phyloP scores from a whole-genome alignment of 2,888 invertebrate species.

The Xylota segnis region DNA sequence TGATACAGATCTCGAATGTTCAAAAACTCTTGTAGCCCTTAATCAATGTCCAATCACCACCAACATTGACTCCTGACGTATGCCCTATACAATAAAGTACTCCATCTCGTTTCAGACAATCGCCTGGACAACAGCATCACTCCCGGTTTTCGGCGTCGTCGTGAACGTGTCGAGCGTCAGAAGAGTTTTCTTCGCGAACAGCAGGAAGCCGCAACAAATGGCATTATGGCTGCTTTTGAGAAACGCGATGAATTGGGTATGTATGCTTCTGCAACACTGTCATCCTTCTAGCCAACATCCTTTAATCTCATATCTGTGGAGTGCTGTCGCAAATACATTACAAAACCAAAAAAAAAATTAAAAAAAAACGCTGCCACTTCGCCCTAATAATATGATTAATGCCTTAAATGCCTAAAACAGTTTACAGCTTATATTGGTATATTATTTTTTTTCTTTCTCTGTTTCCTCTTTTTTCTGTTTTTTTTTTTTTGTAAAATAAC shows the following conservation, averaged over 20 bases:
- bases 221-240: conserved; percentile 80
- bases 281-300: conserved; percentile 32
- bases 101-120: conserved; percentile 60
- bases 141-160: conserved; percentile 91
- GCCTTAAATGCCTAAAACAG: conserved; percentile 56
- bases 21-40: no score
- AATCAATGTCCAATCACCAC: no score
- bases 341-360: conserved; percentile 3
- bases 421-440: conserved; percentile 60
- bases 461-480: conserved; percentile 51
- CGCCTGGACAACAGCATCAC: conserved; percentile 89
- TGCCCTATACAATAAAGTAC: no score
- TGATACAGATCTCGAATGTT: no score
- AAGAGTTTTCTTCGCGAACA: conserved; percentile 94
- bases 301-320: conserved; percentile 53
- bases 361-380: conserved; percentile 54
- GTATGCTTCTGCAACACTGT: conserved; percentile 28
- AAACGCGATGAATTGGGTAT: conserved; percentile 82
- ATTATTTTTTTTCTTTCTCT: conserved; percentile 50
- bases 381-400: conserved; percentile 48
- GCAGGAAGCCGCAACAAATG: conserved; percentile 87
- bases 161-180: conserved; percentile 93
- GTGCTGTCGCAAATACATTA: conserved; percentile 43
- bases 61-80: no score
- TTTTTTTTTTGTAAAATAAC: conserved; percentile 41